Percentiles rank a stretch among this genome's conserved stretches.
Conservation (phyloP, 2,113 vertebrate genomes). For the Onychostoma macrolepis region DNA sequence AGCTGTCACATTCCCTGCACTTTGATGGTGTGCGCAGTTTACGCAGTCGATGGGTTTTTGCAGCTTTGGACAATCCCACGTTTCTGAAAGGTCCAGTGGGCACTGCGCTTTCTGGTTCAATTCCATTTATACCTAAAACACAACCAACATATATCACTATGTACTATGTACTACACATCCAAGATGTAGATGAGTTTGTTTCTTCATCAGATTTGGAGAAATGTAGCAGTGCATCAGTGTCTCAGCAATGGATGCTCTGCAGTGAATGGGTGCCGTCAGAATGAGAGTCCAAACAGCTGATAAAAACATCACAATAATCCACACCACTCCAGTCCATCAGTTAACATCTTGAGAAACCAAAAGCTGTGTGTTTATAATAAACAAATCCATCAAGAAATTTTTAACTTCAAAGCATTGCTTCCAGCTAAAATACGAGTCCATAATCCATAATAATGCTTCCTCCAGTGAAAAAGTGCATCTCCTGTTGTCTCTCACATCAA, state of each 20-base stretch:
- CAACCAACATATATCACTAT: neutral
- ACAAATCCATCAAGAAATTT: too few species aligned
- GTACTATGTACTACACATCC: neutral
- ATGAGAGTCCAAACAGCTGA: too few species aligned
- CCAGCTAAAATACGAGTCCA: too few species aligned
- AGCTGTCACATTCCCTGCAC: slow-evolving; percentile 95
- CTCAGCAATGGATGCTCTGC: neutral
- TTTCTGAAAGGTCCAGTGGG: slow-evolving; percentile 89
- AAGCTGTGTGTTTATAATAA: too few species aligned
- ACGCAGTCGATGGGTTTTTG: slow-evolving; percentile 88
- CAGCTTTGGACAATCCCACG: slow-evolving; percentile 89
- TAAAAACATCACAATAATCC: too few species aligned
- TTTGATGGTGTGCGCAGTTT: slow-evolving; percentile 91
- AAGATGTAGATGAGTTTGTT: neutral
- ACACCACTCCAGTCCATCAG: too few species aligned
- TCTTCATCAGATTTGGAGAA: neutral
- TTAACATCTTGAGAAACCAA: too few species aligned
- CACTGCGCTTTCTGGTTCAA: slow-evolving; percentile 75
- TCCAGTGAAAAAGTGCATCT: too few species aligned
- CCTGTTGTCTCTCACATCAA: too few species aligned
- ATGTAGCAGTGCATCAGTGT: neutral
- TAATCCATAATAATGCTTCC: too few species aligned
- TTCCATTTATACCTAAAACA: slow-evolving; percentile 82
- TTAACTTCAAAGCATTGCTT: too few species aligned
- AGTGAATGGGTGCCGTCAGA: neutral